Evolutionary conservation across 2,797 vertebrate genomes (phyloP), one percentile per base, ranked within the genome.

Genomic region (Darevskia mixta): DNA sequence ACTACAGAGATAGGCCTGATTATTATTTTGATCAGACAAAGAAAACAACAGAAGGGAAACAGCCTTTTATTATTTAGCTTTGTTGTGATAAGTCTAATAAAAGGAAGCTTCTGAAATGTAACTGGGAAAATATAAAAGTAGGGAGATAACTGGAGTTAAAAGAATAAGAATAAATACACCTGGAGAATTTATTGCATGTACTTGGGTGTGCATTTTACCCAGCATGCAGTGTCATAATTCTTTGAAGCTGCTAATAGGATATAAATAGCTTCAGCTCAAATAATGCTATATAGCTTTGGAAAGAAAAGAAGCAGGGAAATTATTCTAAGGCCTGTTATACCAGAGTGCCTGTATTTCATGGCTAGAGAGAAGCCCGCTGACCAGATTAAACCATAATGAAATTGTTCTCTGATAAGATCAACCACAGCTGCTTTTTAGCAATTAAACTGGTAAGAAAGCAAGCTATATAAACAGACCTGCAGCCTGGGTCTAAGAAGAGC

Each of bases 321-420:
- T 78, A 9, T 87, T 1, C 43, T 32, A 55, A 32, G 29, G 23
- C 15, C 2, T 35, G 67, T 35, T 83, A 64, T 2, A 25, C 49
- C 25, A 61, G 13, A 61, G 45, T 41, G 58, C 49, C 29, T 0
- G 49, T 69, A 90, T 38, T 32, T 77, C 75, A 20, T 49, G 55
- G 67, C 23, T 8, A 5, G 73, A 29, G 78, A 86, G 13, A 87
- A 61, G 20, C 10, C 87, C 64, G 55, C 18, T 64, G 66, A 71
- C 0, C 0, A 85, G 77, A 29, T 5, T 32, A 38, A 58, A 83
- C 71, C 20, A 45, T 85, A 1, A 0, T 89, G 29, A 85, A 91
- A 69, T 43, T 73, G 79, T 87, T 29, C 67, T 58, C 3, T 64
- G 73, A 18, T 86, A 55, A 86, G 35, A 83, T 89, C 58, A 77